A percentile compares a stretch with the other conserved stretches of the same genome.
These are phyloP conservation scores for Diabrotica balteata DNA, from an alignment of 2,888 invertebrate genomes.

Conservation along the genomic window DNA sequence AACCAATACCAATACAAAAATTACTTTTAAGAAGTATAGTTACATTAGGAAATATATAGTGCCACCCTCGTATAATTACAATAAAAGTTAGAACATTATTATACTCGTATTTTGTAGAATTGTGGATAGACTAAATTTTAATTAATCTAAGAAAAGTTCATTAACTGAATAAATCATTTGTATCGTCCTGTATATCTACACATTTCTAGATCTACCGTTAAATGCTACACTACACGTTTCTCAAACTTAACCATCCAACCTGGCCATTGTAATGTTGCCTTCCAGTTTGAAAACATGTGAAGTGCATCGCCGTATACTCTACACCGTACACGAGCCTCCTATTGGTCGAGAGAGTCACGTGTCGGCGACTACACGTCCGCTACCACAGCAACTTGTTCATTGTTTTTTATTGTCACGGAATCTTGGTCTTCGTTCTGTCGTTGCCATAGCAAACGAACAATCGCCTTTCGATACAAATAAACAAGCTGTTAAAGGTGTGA, in stretches of 20 bases:
- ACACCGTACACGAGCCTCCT: slow-evolving; percentile 31
- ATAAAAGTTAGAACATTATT: too few relatives aligned
- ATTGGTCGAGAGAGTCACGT: slow-evolving; percentile 47
- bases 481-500: slow-evolving; percentile 16
- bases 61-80: too few relatives aligned
- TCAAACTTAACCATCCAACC: slow-evolving; percentile 14
- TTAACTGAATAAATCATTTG: background rate
- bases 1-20: background rate
- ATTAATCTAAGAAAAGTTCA: too few relatives aligned
- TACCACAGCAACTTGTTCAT: slow-evolving; percentile 42
- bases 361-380: slow-evolving; percentile 43
- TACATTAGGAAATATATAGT: too few relatives aligned
- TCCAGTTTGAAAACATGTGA: slow-evolving; percentile 31
- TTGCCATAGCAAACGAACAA: slow-evolving; percentile 44
- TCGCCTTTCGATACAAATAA: slow-evolving; percentile 37
- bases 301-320: slow-evolving; percentile 24
- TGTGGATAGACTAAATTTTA: background rate
- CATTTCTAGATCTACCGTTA: slow-evolving; percentile 29
- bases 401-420: slow-evolving; percentile 46
- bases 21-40: background rate
- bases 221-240: slow-evolving; percentile 24
- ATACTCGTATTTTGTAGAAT: background rate
- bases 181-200: slow-evolving; percentile 14
- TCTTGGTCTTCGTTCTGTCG: slow-evolving; percentile 33
- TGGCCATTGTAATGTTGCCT: slow-evolving; percentile 26